Conservation (phyloP, 2,797 vertebrate genomes). For the Artibeus jamaicensis region DNA sequence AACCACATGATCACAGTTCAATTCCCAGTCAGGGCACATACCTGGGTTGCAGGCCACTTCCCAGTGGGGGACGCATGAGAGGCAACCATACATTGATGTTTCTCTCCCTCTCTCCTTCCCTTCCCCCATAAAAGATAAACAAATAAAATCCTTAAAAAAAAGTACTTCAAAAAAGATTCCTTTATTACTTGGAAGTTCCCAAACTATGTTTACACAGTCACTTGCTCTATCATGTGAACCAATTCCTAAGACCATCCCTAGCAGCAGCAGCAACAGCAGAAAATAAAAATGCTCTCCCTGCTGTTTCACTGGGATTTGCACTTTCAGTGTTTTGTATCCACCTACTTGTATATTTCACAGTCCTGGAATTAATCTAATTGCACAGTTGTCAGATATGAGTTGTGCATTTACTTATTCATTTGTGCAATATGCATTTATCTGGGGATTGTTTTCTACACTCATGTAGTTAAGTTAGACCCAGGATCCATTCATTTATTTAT, state of each 20-base stretch:
- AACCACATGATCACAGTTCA: too few relatives aligned
- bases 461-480: background rate
- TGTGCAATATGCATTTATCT: background rate
- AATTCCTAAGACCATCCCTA: background rate
- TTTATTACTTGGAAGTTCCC: background rate
- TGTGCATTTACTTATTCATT: background rate
- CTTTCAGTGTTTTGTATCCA: background rate
- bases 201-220: background rate
- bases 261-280: background rate
- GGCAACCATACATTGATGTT: too few relatives aligned
- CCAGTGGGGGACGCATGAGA: too few relatives aligned
- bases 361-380: background rate
- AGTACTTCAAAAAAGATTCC: background rate
- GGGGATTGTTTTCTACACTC: background rate
- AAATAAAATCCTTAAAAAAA: background rate
- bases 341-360: background rate
- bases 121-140: too few relatives aligned
- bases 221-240: background rate
- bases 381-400: background rate
- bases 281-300: background rate
- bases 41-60: too few relatives aligned
- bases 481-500: background rate
- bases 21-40: too few relatives aligned
- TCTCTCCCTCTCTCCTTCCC: too few relatives aligned
- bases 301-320: background rate